Evolutionary conservation across 2,888 invertebrate genomes (phyloP).

Genomic region (Tinea trinotella): DNA sequence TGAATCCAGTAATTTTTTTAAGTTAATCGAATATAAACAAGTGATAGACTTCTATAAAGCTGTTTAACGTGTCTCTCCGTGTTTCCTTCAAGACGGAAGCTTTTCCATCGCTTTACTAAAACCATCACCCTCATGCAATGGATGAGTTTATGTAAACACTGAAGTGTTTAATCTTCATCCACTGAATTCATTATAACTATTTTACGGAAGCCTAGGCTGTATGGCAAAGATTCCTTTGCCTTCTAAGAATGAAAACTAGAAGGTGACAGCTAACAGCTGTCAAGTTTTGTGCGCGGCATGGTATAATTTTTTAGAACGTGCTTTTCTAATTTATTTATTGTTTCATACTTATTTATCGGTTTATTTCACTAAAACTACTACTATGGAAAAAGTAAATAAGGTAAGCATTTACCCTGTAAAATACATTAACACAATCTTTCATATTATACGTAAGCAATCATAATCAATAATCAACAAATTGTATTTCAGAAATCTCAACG

Average conservation of each 20-base stretch:
- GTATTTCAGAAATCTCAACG: background rate
- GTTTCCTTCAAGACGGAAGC: too few relatives aligned
- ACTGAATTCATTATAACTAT: too few relatives aligned
- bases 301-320: background rate
- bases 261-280: background rate
- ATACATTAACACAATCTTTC: background rate
- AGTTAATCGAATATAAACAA: too few relatives aligned
- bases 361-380: conserved; percentile 14
- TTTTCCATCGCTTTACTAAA: too few relatives aligned
- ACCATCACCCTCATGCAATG: too few relatives aligned
- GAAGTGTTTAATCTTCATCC: too few relatives aligned
- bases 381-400: conserved; percentile 29
- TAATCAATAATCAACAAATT: background rate
- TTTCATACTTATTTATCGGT: background rate
- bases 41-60: too few relatives aligned
- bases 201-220: background rate
- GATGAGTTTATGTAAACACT: too few relatives aligned
- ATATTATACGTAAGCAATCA: background rate
- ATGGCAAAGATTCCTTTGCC: background rate
- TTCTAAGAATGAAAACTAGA: background rate
- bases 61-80: too few relatives aligned
- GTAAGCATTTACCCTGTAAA: conserved; percentile 22
- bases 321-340: background rate
- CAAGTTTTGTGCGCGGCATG: background rate
- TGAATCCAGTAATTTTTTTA: too few relatives aligned